These are phyloP conservation scores for Perccottus glenii DNA, from an alignment of 2,113 vertebrate genomes.

Conservation along the genomic window DNA sequence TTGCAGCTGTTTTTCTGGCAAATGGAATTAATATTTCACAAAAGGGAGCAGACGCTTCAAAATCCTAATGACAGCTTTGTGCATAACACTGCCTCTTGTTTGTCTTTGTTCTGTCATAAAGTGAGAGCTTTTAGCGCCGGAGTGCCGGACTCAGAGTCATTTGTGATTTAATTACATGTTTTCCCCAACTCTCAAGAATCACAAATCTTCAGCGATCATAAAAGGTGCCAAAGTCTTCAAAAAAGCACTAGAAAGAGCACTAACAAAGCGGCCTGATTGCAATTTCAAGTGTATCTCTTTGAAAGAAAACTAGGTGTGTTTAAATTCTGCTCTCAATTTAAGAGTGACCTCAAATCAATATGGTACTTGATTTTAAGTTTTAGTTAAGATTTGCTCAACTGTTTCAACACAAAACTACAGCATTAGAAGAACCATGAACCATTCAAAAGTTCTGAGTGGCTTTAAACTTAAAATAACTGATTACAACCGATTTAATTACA, in stretches of 20 bases:
- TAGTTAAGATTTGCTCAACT: conserved; percentile 7
- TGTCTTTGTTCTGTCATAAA: conserved; percentile 32
- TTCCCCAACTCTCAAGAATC: conserved; percentile 11
- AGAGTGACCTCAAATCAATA: conserved; percentile 45
- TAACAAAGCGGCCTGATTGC: conserved; percentile 31
- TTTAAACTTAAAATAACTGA: too few species aligned
- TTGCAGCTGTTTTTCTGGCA: conserved; percentile 5
- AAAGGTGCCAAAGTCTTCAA: conserved; percentile 7
- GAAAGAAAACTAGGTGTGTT: conserved; percentile 23
- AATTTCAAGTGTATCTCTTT: conserved; percentile 6
- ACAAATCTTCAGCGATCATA: conserved; percentile 42
- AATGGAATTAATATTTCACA: conserved; percentile 39
- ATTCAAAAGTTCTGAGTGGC: too few species aligned
- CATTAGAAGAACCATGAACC: too few species aligned
- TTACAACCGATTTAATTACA: too few species aligned
- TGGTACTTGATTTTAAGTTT: conserved; percentile 28
- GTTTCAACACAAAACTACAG: neutral
- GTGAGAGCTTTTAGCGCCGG: neutral
- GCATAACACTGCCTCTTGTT: conserved; percentile 3
- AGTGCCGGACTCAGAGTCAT: conserved; percentile 21
- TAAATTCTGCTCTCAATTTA: conserved; percentile 31
- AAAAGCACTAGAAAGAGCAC: neutral
- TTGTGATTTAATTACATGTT: conserved; percentile 40
- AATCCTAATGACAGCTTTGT: conserved; percentile 36
- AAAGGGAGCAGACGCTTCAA: conserved; percentile 16